These are phyloP conservation scores for Drosophila neotestacea DNA, from an alignment of 2,888 invertebrate genomes.

Conservation along the genomic window DNA sequence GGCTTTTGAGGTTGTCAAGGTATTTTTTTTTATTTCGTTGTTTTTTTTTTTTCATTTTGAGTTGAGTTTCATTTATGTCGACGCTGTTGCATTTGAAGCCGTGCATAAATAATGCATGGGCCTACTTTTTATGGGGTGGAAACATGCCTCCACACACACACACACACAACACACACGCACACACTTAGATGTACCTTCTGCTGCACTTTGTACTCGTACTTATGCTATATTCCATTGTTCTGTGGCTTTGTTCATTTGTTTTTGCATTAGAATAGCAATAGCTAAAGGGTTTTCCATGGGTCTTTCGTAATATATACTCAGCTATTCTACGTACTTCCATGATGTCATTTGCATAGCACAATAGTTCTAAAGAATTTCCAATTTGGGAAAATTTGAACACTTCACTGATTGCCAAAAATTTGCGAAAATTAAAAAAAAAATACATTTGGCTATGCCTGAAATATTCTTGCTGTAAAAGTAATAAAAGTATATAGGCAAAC, in stretches of 20 bases:
- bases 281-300: constrained; percentile 29
- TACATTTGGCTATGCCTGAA: neutral
- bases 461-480: neutral
- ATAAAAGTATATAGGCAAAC: neutral
- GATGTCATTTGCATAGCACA: neutral
- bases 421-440: neutral
- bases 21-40: constrained; percentile 29
- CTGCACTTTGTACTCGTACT: constrained; percentile 52
- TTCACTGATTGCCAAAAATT: neutral
- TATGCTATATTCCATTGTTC: constrained; percentile 41
- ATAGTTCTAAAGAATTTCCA: neutral
- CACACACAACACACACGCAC: constrained; percentile 8
- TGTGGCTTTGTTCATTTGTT: constrained; percentile 20
- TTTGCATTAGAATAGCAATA: constrained; percentile 39
- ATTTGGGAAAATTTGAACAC: neutral
- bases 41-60: constrained; percentile 19
- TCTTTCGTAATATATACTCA: constrained; percentile 20
- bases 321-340: neutral
- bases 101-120: constrained; percentile 73
- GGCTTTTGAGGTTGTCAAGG: constrained; percentile 78
- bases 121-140: constrained; percentile 58
- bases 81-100: constrained; percentile 70
- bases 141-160: constrained; percentile 17
- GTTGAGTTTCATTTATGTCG: constrained; percentile 59
- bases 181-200: constrained; percentile 7